phyloP scores from a whole-genome alignment of 1,140 invertebrate genomes.

The Mactra quadrangularis region DNA sequence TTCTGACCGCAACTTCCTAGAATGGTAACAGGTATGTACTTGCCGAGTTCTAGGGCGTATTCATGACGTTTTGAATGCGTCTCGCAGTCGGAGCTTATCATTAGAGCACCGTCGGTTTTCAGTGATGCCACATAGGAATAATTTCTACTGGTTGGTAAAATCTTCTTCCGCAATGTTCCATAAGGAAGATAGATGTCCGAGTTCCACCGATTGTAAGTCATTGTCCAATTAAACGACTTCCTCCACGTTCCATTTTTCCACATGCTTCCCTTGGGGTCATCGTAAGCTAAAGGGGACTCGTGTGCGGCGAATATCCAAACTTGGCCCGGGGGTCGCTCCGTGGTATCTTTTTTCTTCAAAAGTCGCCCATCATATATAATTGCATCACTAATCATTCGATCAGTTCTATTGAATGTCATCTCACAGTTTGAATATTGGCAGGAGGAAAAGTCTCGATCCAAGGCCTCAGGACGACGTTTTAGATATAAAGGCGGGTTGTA shows the following conservation, averaged over 20 bases:
- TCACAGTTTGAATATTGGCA: background rate
- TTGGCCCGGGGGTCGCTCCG: conserved; percentile 1
- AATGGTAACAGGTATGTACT: background rate
- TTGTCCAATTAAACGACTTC: background rate
- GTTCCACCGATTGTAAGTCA: background rate
- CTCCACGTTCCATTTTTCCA: background rate
- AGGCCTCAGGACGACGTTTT: background rate
- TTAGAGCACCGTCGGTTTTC: background rate
- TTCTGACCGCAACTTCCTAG: background rate
- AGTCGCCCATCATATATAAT: background rate
- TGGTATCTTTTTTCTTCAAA: background rate
- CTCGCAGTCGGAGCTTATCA: conserved; percentile 2
- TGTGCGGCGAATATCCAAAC: conserved; percentile 3
- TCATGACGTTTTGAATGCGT: background rate
- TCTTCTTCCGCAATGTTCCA: background rate
- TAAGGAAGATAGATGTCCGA: conserved; percentile 8
- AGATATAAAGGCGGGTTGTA: background rate
- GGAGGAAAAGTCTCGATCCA: background rate
- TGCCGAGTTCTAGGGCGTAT: background rate
- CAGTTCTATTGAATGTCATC: background rate
- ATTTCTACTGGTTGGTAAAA: background rate
- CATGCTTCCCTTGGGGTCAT: background rate
- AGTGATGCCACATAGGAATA: background rate
- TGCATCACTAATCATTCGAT: background rate
- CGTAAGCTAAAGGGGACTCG: background rate